These are phyloP conservation scores for Psilanteris sp. DNA, from an alignment of 1,140 invertebrate genomes.

Conservation along the genomic window DNA sequence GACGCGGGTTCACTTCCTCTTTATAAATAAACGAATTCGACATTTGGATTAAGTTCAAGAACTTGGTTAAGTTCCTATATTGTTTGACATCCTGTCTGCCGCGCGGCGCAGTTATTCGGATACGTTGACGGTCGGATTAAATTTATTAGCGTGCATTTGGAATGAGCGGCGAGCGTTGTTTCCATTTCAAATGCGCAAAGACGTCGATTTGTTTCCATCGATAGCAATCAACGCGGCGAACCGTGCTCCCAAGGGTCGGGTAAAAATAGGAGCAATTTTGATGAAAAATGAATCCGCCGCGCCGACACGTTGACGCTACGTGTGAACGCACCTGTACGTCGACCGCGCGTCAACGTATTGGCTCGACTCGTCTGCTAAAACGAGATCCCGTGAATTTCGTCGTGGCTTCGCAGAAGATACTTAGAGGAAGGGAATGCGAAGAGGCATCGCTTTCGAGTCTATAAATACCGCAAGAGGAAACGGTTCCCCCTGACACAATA, in stretches of 20 bases:
- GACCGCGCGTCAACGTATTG: conserved; percentile 39
- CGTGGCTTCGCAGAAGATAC: conserved; percentile 39
- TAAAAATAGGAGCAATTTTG: too few relatives aligned
- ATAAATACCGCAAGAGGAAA: conserved; percentile 56
- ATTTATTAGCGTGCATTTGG: too few relatives aligned
- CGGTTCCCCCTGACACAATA: conserved; percentile 42
- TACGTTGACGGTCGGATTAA: too few relatives aligned
- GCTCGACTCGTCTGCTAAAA: conserved; percentile 48
- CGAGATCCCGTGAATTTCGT: conserved; percentile 52
- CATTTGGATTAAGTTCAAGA: conserved; percentile 19
- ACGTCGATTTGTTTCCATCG: too few relatives aligned
- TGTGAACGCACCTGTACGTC: neutral
- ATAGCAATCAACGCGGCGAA: too few relatives aligned
- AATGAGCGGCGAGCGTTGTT: too few relatives aligned
- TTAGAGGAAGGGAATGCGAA: conserved; percentile 54
- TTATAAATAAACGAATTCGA: conserved; percentile 18
- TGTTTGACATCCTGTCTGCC: conserved; percentile 18
- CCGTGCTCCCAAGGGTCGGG: too few relatives aligned
- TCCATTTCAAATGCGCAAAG: too few relatives aligned
- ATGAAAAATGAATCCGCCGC: too few relatives aligned
- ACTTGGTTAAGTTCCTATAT: conserved; percentile 7
- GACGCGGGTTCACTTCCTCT: conserved; percentile 13
- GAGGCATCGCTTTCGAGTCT: conserved; percentile 60
- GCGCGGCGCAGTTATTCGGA: too few relatives aligned
- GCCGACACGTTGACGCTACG: too few relatives aligned